Evolutionary conservation across 2,888 invertebrate species (phyloP).

Genomic region (Eledona agricola): DNA sequence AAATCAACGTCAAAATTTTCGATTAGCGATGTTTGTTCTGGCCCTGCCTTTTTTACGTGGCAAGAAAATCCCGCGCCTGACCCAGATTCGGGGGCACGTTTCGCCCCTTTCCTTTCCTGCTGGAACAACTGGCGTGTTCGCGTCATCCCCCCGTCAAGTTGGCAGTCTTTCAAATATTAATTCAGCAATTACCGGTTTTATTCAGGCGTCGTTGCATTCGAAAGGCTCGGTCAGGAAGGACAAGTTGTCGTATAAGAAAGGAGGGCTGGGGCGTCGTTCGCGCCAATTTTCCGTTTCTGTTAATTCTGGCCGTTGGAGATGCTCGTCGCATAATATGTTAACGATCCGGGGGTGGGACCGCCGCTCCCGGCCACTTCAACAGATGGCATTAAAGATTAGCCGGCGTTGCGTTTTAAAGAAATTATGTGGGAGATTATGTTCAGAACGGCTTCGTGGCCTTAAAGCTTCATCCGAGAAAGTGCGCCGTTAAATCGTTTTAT

Average conservation of each 20-base stretch:
- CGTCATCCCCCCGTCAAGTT: conserved; percentile 41
- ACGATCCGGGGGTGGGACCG: conserved; percentile 50
- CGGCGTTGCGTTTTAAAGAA: conserved; percentile 44
- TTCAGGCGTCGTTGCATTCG: conserved; percentile 46
- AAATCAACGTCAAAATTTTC: too few species aligned
- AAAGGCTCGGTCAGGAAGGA: conserved; percentile 29
- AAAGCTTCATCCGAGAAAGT: conserved; percentile 25
- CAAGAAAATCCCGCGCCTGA: too few species aligned
- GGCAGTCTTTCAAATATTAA: conserved; percentile 62
- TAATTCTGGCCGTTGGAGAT: conserved; percentile 52
- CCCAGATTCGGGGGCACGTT: too few species aligned
- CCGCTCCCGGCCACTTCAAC: conserved; percentile 44
- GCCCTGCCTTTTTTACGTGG: too few species aligned
- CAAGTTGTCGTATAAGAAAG: too few species aligned
- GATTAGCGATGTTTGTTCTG: too few species aligned
- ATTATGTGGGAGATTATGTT: conserved; percentile 39
- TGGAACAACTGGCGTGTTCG: conserved; percentile 38
- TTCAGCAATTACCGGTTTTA: conserved; percentile 63
- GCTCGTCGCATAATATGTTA: conserved; percentile 55
- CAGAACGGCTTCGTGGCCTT: conserved; percentile 25
- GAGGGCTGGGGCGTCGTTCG: too few species aligned
- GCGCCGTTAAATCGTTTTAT: conserved; percentile 30
- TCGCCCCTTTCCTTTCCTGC: conserved; percentile 25
- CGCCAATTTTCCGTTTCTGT: too few species aligned
- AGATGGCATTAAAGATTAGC: conserved; percentile 50